Conservation (phyloP, 1,140 invertebrate genomes). For the Mylabris phalerata region DNA sequence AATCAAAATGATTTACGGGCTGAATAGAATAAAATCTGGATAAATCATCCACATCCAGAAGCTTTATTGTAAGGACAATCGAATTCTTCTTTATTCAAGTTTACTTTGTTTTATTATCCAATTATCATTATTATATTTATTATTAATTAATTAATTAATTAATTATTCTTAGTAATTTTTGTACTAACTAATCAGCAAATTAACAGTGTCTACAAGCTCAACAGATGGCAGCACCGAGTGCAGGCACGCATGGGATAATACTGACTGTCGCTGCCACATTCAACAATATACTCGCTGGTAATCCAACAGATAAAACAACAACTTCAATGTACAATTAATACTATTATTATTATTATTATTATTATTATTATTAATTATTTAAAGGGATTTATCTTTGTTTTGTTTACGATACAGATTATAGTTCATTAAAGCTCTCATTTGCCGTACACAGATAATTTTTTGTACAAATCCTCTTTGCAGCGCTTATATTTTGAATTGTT, state of each 20-base stretch:
- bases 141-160: no score
- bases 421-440: slow-evolving; percentile 32
- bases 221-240: slow-evolving; percentile 36
- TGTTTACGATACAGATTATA: slow-evolving; percentile 18
- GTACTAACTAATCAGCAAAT: slow-evolving; percentile 28
- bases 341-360: slow-evolving; percentile 30
- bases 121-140: slow-evolving; percentile 6
- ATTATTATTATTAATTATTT: slow-evolving; percentile 6
- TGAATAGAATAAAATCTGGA: slow-evolving; percentile 15
- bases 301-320: slow-evolving; percentile 36
- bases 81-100: slow-evolving; percentile 19
- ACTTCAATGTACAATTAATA: slow-evolving; percentile 39
- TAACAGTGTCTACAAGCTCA: slow-evolving; percentile 32
- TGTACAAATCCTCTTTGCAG: slow-evolving; percentile 16
- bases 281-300: slow-evolving; percentile 31
- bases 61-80: slow-evolving; percentile 25
- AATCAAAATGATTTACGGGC: slow-evolving; percentile 21
- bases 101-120: slow-evolving; percentile 1
- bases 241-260: slow-evolving; percentile 41
- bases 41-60: slow-evolving; percentile 28
- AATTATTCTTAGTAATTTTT: slow-evolving; percentile 9
- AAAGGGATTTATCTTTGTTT: slow-evolving; percentile 26
- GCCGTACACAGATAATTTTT: slow-evolving; percentile 11
- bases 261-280: slow-evolving; percentile 41
- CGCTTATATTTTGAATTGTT: not conserved